Evolutionary conservation across 2,797 vertebrate genomes (phyloP).

Genomic region (Siniperca obscura): DNA sequence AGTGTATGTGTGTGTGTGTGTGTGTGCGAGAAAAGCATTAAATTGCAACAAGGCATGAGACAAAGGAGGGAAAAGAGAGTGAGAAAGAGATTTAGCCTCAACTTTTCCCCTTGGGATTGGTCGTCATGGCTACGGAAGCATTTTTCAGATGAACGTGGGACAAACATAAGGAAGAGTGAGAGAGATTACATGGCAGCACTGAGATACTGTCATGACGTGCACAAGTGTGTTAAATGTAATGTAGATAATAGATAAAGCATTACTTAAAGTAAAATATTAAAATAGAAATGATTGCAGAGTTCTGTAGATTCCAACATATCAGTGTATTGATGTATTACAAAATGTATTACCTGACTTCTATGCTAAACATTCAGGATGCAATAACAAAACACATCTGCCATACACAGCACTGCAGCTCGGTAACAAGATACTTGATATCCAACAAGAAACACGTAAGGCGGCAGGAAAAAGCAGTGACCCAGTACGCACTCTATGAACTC

Average conservation of each 20-base stretch:
- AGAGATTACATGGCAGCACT: slow-evolving; percentile 39
- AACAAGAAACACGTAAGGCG: slow-evolving; percentile 54
- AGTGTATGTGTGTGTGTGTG: background rate
- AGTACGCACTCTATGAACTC: slow-evolving; percentile 31
- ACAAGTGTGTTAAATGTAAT: background rate
- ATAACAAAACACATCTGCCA: slow-evolving; percentile 40
- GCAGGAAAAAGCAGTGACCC: slow-evolving; percentile 62
- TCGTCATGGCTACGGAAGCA: slow-evolving; percentile 81
- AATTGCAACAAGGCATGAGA: slow-evolving; percentile 59
- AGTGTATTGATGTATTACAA: background rate
- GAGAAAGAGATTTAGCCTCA: slow-evolving; percentile 68
- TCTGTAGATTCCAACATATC: background rate
- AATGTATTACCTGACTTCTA: background rate
- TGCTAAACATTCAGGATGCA: slow-evolving; percentile 18
- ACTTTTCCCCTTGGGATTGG: slow-evolving; percentile 80
- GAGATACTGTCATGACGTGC: slow-evolving; percentile 13
- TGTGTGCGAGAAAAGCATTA: slow-evolving; percentile 24
- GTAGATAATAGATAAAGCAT: background rate
- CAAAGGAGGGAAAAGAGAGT: slow-evolving; percentile 62
- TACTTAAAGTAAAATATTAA: background rate
- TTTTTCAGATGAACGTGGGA: slow-evolving; percentile 74
- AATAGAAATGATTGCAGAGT: background rate
- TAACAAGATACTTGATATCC: slow-evolving; percentile 67
- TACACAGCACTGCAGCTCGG: slow-evolving; percentile 34
- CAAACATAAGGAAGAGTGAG: slow-evolving; percentile 56